Evolutionary conservation across 2,888 invertebrate genomes (phyloP), one percentile per base, ranked within the genome.

Genomic region (Heliconius aoede): DNA sequence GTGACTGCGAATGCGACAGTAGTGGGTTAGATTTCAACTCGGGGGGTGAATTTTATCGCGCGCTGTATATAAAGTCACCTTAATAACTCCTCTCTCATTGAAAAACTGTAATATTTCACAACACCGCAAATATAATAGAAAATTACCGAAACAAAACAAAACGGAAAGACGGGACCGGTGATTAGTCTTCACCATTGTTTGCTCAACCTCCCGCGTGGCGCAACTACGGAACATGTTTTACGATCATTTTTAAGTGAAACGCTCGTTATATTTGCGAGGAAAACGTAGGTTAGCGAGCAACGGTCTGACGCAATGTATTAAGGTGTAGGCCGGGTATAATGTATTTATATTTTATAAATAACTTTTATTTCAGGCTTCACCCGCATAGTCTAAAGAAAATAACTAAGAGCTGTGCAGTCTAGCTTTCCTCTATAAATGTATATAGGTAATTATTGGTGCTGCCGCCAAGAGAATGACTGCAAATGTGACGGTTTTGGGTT

Each of bases 231-330:
- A 81, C 74, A 75, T 77, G 76, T 78, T 79, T 64, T 76, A 75
- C 76, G 73, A 76, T 78, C 30, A 80, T 76, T 76, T 79, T 77
- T 78, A 73, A 80, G 80, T 81, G 82, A 82, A 82, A 81, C 80
- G 79, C 60, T 76, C 80, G 79, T 60, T 76, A 78, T 72, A 76
- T 81, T 81, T 74, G 77, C 67, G 36, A 81, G 83, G 80, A 81
- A 81, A 78, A 80, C 78, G 76, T 51, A 69, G 73, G 76, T 80
- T 77, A 74, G 62, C 73, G 0, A 77, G 73, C 68, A 74, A 60
- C 73, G 73, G 30, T 76, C 76, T 80, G 77, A 77, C 76, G 80
- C 78, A 80, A 78, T 75, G 8, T 9, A 30, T n/a, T 65, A 28
- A 69, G 13, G 24, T 69, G 21, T 69, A 18, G 21, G 32, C 13